A percentile compares a stretch with the other conserved stretches of the same genome.
Conservation (phyloP, 2,888 invertebrate genomes). For the Syrista parreyssii region DNA sequence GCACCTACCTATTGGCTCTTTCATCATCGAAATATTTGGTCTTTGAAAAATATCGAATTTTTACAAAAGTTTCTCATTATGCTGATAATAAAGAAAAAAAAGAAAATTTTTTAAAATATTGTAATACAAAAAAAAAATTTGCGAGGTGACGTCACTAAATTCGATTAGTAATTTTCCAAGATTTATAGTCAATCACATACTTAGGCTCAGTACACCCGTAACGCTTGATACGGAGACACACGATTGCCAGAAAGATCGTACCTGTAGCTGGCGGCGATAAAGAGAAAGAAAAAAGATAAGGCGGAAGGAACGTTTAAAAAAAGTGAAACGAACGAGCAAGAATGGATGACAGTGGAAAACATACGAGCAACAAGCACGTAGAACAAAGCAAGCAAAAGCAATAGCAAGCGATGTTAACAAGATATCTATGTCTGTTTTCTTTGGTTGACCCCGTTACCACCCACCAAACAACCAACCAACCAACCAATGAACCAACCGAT, state of each 20-base stretch:
- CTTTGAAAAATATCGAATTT: background rate
- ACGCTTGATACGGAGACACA: background rate
- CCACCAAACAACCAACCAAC: slow-evolving; percentile 32
- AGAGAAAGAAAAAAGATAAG: background rate
- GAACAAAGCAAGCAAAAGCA: background rate
- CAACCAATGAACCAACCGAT: slow-evolving; percentile 38
- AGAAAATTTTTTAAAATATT: too few relatives aligned
- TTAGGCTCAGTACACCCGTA: background rate
- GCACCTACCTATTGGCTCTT: background rate
- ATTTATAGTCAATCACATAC: too few relatives aligned
- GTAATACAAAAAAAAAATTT: too few relatives aligned
- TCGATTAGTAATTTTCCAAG: too few relatives aligned
- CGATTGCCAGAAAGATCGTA: background rate
- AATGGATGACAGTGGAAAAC: background rate
- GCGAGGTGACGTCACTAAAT: too few relatives aligned
- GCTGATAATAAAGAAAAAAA: too few relatives aligned
- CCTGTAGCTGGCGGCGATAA: background rate
- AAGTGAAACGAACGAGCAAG: slow-evolving; percentile 16
- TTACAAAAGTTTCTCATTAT: too few relatives aligned
- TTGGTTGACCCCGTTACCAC: slow-evolving; percentile 56
- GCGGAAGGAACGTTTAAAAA: too few relatives aligned
- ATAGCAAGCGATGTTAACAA: slow-evolving; percentile 52
- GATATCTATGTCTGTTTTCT: slow-evolving; percentile 54
- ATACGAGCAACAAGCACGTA: background rate
- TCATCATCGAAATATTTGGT: background rate